Evolutionary conservation across 1,140 invertebrate species (phyloP).

Genomic region (Sinella curviseta): DNA sequence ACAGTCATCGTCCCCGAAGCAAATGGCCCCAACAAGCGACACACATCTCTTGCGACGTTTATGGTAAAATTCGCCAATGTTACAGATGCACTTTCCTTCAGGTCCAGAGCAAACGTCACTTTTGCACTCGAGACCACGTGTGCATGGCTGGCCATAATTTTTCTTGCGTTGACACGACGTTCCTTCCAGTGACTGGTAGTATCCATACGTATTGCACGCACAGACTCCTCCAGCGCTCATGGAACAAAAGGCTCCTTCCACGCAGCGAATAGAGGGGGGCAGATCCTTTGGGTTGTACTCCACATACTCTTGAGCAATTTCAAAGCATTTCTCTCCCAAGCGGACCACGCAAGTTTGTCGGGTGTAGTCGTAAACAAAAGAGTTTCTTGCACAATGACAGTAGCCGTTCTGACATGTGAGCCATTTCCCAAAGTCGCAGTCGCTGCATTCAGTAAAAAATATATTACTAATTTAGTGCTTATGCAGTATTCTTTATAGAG

Average conservation of each 20-base stretch:
- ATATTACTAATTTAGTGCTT: not conserved
- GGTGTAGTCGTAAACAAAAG: constrained; percentile 29
- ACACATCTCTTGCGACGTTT: constrained; percentile 32
- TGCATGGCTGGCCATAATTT: constrained; percentile 28
- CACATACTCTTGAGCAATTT: constrained; percentile 31
- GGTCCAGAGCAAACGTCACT: constrained; percentile 30
- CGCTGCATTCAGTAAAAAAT: not conserved
- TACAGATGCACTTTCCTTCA: constrained; percentile 31
- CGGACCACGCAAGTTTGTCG: constrained; percentile 30
- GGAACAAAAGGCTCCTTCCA: constrained; percentile 34
- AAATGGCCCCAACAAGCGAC: constrained; percentile 4
- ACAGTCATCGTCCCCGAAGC: constrained; percentile 36
- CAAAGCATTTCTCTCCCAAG: constrained; percentile 37
- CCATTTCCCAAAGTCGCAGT: constrained; percentile 35
- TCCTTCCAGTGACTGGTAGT: constrained; percentile 34
- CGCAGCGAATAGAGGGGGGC: constrained; percentile 26
- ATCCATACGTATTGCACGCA: constrained; percentile 34
- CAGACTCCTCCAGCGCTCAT: constrained; percentile 37
- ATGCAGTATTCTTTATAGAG: not conserved
- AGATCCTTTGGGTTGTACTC: constrained; percentile 29
- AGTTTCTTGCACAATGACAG: constrained; percentile 23
- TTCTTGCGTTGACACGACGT: constrained; percentile 26
- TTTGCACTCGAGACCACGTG: constrained; percentile 23
- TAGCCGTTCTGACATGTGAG: constrained; percentile 31
- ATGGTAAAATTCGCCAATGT: constrained; percentile 35